Evolutionary conservation across 2,888 invertebrate genomes (phyloP).

Genomic region (Ferrisia virgata): DNA sequence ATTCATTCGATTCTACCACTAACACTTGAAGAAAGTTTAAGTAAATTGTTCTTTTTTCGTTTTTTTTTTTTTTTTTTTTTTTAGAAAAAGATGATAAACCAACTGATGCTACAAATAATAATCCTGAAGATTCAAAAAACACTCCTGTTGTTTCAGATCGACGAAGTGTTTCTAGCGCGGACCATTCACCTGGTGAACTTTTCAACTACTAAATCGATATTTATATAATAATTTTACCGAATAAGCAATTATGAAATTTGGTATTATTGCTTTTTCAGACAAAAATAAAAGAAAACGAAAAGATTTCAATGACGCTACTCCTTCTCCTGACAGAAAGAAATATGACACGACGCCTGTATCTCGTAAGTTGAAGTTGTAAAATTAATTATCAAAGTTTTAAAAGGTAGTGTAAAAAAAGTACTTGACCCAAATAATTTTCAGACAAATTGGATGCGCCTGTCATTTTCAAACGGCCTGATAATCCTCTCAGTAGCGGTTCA

Average conservation of each 20-base stretch:
- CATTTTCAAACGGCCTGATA: constrained; percentile 46
- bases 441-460: neutral
- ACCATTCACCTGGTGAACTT: neutral
- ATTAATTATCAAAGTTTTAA: neutral
- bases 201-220: neutral
- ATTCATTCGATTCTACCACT: no score
- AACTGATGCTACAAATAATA: neutral
- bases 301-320: neutral
- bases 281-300: constrained; percentile 22
- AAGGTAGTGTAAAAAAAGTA: neutral
- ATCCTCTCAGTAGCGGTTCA: neutral
- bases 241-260: neutral
- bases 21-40: neutral
- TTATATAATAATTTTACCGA: neutral
- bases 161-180: neutral
- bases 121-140: neutral
- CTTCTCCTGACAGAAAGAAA: neutral
- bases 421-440: neutral
- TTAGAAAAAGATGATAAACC: constrained; percentile 38
- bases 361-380: neutral
- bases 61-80: no score
- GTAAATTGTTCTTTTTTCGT: neutral
- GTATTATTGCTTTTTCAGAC: neutral
- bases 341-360: neutral
- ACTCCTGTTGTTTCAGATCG: neutral